Base-by-base conservation (phyloP, 1,140 invertebrate species). In the Trigoniulus corallinus region DNA sequence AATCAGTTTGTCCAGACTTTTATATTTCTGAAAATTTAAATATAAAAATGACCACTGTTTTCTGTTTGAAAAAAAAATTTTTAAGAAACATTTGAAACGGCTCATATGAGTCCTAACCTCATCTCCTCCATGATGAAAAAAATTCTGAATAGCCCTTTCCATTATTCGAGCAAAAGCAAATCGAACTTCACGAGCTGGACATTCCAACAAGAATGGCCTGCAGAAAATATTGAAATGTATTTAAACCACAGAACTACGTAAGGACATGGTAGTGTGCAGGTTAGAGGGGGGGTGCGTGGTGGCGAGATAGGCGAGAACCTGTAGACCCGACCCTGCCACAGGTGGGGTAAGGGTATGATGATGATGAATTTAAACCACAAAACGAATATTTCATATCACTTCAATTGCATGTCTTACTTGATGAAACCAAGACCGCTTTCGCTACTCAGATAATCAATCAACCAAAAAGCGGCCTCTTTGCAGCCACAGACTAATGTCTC, bases 171-270 rank as follows among this genome's bases (percentile, higher is more conserved):
- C 62, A 54, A 70, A 66, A 7, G 65, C 60, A 21, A 59, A 53
- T 25, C 71, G 56, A 7, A 72, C 62, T 56, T 68, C 67, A 54
- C 60, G 64, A 39, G 58, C 60, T 1, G 71, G 67, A 56, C 67
- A 68, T 47, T 72, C 70, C 26, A 73, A 54, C 3, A 73, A 57
- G 55, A 67, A 69, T 15, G 68, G 64, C 50, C 66, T 69, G 56
- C 21, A 60, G 44, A n/a, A 20, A 57, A n/a, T n/a, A n/a, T n/a
- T n/a, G n/a, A n/a, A n/a, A n/a, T n/a, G n/a, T n/a, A n/a, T n/a
- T n/a, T n/a, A n/a, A n/a, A n/a, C n/a, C n/a, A n/a, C n/a, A n/a
- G n/a, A n/a, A n/a, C n/a, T n/a, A n/a, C n/a, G n/a, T n/a, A n/a
- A n/a, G n/a, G n/a, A n/a, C n/a, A n/a, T n/a, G n/a, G n/a, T n/a